Conservation (phyloP, 2,888 invertebrate genomes). For the Drosophila algonquin region DNA sequence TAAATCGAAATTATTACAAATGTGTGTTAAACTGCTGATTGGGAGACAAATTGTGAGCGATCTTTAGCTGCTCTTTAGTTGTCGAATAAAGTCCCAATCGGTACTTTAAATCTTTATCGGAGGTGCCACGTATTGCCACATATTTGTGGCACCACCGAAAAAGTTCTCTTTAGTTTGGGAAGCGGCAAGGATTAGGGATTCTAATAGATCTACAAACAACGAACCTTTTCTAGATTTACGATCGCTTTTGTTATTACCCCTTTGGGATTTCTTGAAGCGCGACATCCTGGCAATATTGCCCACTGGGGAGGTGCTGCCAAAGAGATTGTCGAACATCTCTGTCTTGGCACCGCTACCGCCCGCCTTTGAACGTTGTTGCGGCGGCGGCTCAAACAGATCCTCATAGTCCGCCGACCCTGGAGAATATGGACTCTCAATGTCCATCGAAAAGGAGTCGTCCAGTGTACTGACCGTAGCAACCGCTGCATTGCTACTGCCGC, state of each 20-base stretch:
- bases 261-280: constrained; percentile 64
- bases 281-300: constrained; percentile 65
- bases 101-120: too few relatives aligned
- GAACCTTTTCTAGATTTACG: constrained; percentile 83
- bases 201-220: constrained; percentile 44
- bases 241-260: constrained; percentile 55
- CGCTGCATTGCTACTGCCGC: constrained; percentile 54
- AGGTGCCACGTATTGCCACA: too few relatives aligned
- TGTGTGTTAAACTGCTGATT: too few relatives aligned
- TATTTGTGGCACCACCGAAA: too few relatives aligned
- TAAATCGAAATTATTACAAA: too few relatives aligned
- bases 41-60: background rate
- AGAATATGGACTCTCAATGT: constrained; percentile 93
- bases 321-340: constrained; percentile 87
- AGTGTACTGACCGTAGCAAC: constrained; percentile 62
- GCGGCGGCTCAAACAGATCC: constrained; percentile 92
- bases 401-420: constrained; percentile 95
- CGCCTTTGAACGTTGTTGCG: constrained; percentile 58
- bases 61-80: too few relatives aligned
- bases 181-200: constrained; percentile 1
- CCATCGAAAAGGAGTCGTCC: constrained; percentile 86
- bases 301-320: constrained; percentile 85
- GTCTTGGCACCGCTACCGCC: constrained; percentile 55
- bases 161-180: background rate
- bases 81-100: too few relatives aligned